Conservation (phyloP, 2,113 vertebrate genomes). For the Sakesphorus luctuosus region DNA sequence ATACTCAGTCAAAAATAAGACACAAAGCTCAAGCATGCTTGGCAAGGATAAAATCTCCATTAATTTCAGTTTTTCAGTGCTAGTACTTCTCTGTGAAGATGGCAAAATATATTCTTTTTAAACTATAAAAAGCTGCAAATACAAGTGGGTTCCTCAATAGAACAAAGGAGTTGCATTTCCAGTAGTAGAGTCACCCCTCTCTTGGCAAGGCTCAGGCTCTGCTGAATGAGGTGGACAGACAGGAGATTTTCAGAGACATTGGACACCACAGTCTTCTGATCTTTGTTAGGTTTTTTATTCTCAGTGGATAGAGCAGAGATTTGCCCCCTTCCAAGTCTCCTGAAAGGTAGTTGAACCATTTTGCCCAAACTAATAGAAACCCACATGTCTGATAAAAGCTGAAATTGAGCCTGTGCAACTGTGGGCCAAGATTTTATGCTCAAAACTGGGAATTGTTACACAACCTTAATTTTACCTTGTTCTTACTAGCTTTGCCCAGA, state of each 20-base stretch:
- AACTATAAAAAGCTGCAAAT: neutral
- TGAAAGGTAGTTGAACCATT: neutral
- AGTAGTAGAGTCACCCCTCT: neutral
- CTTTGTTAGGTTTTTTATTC: neutral
- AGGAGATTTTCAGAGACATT: neutral
- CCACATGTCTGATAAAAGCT: neutral
- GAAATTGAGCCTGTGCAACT: rapidly evolving
- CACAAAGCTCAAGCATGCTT: neutral
- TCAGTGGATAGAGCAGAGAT: neutral
- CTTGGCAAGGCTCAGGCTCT: neutral
- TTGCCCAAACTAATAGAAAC: neutral
- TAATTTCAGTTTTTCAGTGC: neutral
- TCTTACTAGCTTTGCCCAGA: neutral
- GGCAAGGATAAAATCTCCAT: neutral
- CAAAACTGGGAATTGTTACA: neutral
- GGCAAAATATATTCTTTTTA: neutral
- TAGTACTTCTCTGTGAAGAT: neutral
- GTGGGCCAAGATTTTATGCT: neutral
- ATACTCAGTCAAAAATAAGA: neutral
- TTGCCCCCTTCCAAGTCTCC: neutral
- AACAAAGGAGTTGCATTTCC: rapidly evolving
- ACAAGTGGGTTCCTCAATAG: neutral
- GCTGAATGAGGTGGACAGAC: neutral
- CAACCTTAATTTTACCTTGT: neutral
- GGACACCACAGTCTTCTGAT: neutral